Conservation (phyloP, 2,113 vertebrate species). For the Lethenteron reissneri region DNA sequence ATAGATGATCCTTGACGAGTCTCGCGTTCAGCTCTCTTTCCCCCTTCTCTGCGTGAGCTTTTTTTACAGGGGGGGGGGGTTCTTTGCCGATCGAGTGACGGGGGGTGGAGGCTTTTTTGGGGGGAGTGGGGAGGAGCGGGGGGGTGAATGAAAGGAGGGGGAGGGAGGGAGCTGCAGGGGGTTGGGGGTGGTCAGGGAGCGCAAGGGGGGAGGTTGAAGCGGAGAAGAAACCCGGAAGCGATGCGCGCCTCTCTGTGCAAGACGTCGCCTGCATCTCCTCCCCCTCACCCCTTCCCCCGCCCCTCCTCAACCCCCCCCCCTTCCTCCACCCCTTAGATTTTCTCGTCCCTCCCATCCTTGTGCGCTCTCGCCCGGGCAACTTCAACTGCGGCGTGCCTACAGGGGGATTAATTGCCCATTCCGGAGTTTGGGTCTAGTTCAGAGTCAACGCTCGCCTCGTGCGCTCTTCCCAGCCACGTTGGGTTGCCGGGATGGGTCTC, state of each 20-base stretch:
- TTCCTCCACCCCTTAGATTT: not conserved
- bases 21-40: too few species aligned
- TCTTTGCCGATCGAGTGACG: too few species aligned
- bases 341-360: not conserved
- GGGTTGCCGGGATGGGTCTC: too few species aligned
- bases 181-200: too few species aligned
- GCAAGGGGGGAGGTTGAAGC: not conserved
- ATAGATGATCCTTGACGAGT: too few species aligned
- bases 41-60: too few species aligned
- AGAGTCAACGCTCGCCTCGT: not conserved
- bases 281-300: slow-evolving; percentile 2
- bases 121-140: too few species aligned
- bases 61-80: too few species aligned
- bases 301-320: not conserved
- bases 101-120: too few species aligned
- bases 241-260: not conserved
- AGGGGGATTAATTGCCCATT: slow-evolving; percentile 2
- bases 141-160: not conserved
- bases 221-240: slow-evolving; percentile 2
- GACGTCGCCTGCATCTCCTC: not conserved
- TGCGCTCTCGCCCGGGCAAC: not conserved
- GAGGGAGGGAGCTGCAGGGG: not conserved
- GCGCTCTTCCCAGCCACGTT: too few species aligned
- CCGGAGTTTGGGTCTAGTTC: slow-evolving; percentile 2
- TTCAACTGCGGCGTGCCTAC: not conserved